Base-by-base conservation (phyloP, 1,140 invertebrate genomes). In the Varroa destructor region DNA sequence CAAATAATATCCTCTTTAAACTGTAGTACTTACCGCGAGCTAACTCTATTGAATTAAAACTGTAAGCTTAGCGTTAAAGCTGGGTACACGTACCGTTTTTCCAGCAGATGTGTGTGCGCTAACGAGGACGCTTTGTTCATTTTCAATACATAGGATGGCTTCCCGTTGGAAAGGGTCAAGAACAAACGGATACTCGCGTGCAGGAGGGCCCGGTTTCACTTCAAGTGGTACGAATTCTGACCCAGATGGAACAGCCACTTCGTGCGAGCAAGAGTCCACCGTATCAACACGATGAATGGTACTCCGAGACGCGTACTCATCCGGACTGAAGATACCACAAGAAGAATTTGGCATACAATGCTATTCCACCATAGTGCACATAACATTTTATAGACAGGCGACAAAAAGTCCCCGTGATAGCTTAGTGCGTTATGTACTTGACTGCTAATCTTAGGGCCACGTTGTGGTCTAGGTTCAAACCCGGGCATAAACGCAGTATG, bases 101-200 rank as follows among this genome's bases (percentile, higher is more conserved):
- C 97, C 97, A 73, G 97, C 95, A n/a, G 95, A 99, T 4, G 97
- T 99, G 79, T 99, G 97, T 43, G 97, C 96, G 0, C 95, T 97
- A 0, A 99, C 96, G 37, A 99, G 83, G 8, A 99, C 95, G 37
- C 94, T 97, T 75, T 86, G 94, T 78, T 93, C 88, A 80, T 99
- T 99, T 78, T 99, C 94, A 75, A 99, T 88, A 81, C 96, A 99
- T 43, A 91, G 81, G 73, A 99, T 91, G 3, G 97, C 94, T 83
- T 99, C 91, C 76, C 91, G 92, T 80, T 99, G 97, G 82, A 99
- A 99, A 0, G 94, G 88, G 87, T 99, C 97, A 40, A 99, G 82
- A 71, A 89, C 87, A 78, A 99, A 99, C 75, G 87, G 86, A 78
- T 97, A 99, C 74, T 89, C 88, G 79, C 96, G 96, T 0, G 91